These are phyloP conservation scores for Catharus fuscescens DNA, from an alignment of 2,113 vertebrate species.

Conservation along the genomic window DNA sequence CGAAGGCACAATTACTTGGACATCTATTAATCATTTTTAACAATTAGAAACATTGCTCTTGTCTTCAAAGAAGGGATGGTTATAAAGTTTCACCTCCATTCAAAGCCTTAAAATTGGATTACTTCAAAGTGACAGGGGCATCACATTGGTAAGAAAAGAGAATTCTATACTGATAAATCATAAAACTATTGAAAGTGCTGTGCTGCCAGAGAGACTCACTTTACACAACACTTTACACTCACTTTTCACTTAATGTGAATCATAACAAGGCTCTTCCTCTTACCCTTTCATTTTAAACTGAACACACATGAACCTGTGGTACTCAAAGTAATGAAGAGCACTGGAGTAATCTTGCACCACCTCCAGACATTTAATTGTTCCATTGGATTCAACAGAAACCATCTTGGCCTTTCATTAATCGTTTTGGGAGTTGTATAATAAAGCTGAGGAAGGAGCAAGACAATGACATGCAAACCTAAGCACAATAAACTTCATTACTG, in stretches of 20 bases:
- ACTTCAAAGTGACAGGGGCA: background rate
- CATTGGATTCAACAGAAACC: background rate
- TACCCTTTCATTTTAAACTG: background rate
- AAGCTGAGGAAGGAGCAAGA: background rate
- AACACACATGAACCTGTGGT: background rate
- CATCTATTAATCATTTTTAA: slow-evolving; percentile 49
- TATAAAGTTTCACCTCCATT: slow-evolving; percentile 12
- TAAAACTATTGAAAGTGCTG: background rate
- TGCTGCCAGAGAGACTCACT: background rate
- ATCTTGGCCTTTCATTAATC: background rate
- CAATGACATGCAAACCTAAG: background rate
- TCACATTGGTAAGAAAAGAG: background rate
- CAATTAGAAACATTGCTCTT: slow-evolving; percentile 23
- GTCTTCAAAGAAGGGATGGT: background rate
- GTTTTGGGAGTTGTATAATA: background rate
- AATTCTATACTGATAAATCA: slow-evolving; percentile 12
- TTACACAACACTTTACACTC: background rate
- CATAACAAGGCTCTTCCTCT: background rate
- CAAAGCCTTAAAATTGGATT: background rate
- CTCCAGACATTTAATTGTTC: background rate
- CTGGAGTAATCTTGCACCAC: background rate
- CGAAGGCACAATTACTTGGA: slow-evolving; percentile 25
- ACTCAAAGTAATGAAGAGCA: background rate
- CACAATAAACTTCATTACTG: background rate
- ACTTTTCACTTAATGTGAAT: background rate